Evolutionary conservation across 2,113 vertebrate species (phyloP), one percentile per base, ranked within the genome.

Genomic region (Chaetura pelagica): DNA sequence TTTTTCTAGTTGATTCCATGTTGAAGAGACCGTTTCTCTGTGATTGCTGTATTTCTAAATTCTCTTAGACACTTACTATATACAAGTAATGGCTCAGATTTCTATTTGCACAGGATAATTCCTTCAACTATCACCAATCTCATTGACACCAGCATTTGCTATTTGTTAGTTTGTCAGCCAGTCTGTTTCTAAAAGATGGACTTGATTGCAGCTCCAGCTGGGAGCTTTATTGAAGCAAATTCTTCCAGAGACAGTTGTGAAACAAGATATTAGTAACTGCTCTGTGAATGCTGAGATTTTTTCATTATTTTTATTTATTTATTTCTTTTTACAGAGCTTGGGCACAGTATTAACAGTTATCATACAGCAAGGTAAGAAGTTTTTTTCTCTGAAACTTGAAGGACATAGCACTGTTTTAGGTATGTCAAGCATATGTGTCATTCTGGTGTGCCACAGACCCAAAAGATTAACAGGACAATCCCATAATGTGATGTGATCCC

Each of bases 141-240:
- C 42, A 62, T 57, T 87, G 34, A 87, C 86, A 95, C 40, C 71
- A 90, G 49, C 80, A 87, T 96, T 96, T 95, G 89, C 57, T 81
- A 67, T 93, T 96, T 87, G 38, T 93, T 94, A 92, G 29, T 76
- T 92, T 93, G 73, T 84, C 80, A 93, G 54, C 84, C 69, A 84
- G 21, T 26, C 78, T 77, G 30, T 69, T 94, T 83, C 68, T 80
- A 79, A 84, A 89, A 91, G 67, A 94, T 81, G 61, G 66, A 83
- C 57, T 91, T 87, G 84, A 93, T 95, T 93, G 87, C 44, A 83
- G 63, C 71, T 93, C 85, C 94, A 94, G 85, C 87, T 96, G 87
- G 75, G 71, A 95, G 21, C 23, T 85, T 92, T 95, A 94, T 71
- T 86, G 85, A 88, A 90, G 40, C 59, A 96, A 91, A 95, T 93